Conservation (phyloP, 1,140 invertebrate species). For the Neodiprion lecontei region DNA sequence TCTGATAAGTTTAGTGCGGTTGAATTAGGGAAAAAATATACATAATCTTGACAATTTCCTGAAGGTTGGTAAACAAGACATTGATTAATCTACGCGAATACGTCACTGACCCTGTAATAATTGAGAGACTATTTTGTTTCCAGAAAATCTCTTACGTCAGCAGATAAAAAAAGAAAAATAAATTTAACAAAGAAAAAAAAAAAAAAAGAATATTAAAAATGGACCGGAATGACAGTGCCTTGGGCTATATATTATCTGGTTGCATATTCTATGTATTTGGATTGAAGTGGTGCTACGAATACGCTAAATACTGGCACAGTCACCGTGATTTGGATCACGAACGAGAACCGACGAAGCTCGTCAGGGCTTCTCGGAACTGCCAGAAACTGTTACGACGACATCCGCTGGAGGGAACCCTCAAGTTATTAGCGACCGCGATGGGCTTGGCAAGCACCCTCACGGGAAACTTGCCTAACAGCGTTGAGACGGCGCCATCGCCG, state of each 20-base stretch:
- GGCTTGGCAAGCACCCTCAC: constrained; percentile 44
- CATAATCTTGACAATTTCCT: too few species aligned
- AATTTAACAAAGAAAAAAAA: too few species aligned
- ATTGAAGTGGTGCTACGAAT: constrained; percentile 51
- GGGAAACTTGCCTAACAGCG: constrained; percentile 37
- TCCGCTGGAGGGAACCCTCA: constrained; percentile 47
- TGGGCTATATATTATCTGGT: constrained; percentile 43
- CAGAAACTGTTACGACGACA: constrained; percentile 37
- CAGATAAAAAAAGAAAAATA: too few species aligned
- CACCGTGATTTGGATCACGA: constrained; percentile 33
- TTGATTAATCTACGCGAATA: too few species aligned
- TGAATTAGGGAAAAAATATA: too few species aligned
- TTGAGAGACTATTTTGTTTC: too few species aligned
- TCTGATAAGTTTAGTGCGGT: too few species aligned
- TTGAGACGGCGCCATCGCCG: constrained; percentile 33
- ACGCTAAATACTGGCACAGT: constrained; percentile 42
- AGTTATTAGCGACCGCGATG: constrained; percentile 46
- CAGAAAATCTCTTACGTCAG: too few species aligned
- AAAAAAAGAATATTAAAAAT: neutral
- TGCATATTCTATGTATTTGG: constrained; percentile 51
- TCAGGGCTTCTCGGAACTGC: constrained; percentile 33
- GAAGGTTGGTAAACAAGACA: too few species aligned
- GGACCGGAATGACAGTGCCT: constrained; percentile 13
- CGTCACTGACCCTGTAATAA: too few species aligned
- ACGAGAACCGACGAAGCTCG: constrained; percentile 17